phyloP scores from a whole-genome alignment of 2,113 vertebrate genomes.

The Empidonax alnorum region DNA sequence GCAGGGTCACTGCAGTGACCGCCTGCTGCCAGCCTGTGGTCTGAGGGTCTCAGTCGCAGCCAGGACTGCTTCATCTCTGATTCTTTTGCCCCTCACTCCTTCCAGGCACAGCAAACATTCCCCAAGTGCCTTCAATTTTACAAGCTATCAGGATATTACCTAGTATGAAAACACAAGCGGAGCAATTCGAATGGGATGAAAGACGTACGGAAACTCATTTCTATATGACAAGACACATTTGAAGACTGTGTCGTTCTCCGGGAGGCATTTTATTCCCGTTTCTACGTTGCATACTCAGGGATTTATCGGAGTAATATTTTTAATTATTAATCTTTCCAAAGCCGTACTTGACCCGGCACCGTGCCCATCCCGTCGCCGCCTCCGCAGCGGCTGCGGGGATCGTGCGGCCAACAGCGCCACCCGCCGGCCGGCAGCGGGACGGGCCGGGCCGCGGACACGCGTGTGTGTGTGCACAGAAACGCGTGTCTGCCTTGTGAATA shows the following conservation, averaged over 20 bases:
- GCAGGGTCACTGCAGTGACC: neutral
- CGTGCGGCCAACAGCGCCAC: neutral
- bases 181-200: neutral
- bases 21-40: rapidly evolving
- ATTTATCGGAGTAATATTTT: neutral
- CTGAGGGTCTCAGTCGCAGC: rapidly evolving
- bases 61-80: neutral
- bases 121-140: neutral
- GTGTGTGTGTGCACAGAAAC: too few species aligned
- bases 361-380: rapidly evolving
- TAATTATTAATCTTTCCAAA: neutral
- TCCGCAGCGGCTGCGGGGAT: neutral
- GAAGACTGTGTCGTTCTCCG: neutral
- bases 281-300: neutral
- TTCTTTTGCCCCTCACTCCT: neutral
- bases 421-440: neutral
- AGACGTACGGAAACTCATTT: neutral
- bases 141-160: rapidly evolving
- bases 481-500: neutral
- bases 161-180: neutral
- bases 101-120: neutral
- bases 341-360: rapidly evolving
- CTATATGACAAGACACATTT: neutral
- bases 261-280: neutral
- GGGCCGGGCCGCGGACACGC: neutral